Evolutionary conservation across 1,140 invertebrate species (phyloP).

Genomic region (Drosophila orena): DNA sequence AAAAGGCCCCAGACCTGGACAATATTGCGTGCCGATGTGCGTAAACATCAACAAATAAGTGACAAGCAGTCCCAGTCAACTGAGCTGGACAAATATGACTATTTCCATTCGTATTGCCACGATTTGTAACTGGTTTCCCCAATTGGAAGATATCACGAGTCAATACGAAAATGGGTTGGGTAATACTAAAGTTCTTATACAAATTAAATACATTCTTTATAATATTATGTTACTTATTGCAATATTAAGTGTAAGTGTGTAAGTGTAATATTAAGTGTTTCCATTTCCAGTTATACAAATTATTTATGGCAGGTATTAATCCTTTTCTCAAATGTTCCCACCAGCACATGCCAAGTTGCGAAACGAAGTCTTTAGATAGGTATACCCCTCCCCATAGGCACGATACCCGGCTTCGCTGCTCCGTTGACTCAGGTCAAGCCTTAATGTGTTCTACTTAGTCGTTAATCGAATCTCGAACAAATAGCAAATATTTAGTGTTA

Average conservation of each 20-base stretch:
- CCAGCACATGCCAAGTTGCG: neutral
- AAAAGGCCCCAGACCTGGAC: constrained; percentile 21
- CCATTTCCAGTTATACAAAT: neutral
- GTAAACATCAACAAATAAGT: constrained; percentile 37
- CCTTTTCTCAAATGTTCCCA: constrained; percentile 9
- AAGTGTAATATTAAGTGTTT: no score
- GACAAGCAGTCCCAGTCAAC: neutral
- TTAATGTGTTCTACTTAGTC: constrained; percentile 52
- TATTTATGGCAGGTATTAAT: neutral
- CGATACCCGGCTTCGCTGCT: constrained; percentile 4
- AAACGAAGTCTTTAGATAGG: neutral
- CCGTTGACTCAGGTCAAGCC: constrained; percentile 43
- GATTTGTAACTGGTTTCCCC: constrained; percentile 11
- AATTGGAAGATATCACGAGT: neutral
- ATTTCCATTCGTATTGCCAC: constrained; percentile 11
- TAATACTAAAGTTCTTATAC: neutral
- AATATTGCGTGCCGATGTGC: constrained; percentile 52
- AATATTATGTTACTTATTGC: no score
- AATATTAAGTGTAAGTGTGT: neutral
- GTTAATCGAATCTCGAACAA: constrained; percentile 39
- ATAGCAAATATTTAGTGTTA: constrained; percentile 42
- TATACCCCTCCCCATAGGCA: neutral
- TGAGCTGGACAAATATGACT: constrained; percentile 20
- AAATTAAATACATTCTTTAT: no score
- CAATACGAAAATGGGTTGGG: no score